Evolutionary conservation across 2,888 invertebrate species (phyloP), one percentile per base, ranked within the genome.

Genomic region (Campoletis raptor): DNA sequence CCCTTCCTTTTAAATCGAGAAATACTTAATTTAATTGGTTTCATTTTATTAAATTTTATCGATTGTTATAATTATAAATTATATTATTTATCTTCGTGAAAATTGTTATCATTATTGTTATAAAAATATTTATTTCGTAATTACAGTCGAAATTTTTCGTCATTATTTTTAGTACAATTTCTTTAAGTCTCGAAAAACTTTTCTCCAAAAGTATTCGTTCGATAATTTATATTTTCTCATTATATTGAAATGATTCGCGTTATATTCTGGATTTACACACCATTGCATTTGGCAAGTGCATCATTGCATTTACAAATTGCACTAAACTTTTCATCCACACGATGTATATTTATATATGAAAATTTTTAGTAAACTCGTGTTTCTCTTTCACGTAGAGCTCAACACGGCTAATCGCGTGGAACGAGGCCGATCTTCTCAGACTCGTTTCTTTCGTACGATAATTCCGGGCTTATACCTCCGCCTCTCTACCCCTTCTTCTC

Each of bases 391-490:
- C 84, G 36, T 48, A 21, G 21, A 57, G 84, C 80, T 80, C 70
- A 70, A 80, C 80, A 69, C 80, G 76, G 76, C 84, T 84, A 84
- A 84, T 84, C 84, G 84, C 61, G 80, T 70, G 84, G 84, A 84
- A 84, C 84, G 84, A 30, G 84, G 84, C 80, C 70, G 70, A 83
- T 84, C 84, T 80, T 52, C 69, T 80, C 74, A 70, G 84, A 76
- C 74, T 74, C 83, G 83, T 83, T 83, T 76, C 84, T 80, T 84
- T 84, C 74, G 80, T 84, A 61, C 84, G 79, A 84, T 80, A 84
- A 84, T 84, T 84, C 80, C 76, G 74, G 73, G 18, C 80, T 70
- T 70, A 42, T 74, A 48, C 52, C 80, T 74, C 78, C 54, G 37
- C 70, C 66, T 30, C 30, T 61, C 52, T 52, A 3, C 54, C 21